Evolutionary conservation across 2,797 vertebrate species (phyloP), one percentile per base, ranked within the genome.

Genomic region (Buphagus erythrorhynchus): DNA sequence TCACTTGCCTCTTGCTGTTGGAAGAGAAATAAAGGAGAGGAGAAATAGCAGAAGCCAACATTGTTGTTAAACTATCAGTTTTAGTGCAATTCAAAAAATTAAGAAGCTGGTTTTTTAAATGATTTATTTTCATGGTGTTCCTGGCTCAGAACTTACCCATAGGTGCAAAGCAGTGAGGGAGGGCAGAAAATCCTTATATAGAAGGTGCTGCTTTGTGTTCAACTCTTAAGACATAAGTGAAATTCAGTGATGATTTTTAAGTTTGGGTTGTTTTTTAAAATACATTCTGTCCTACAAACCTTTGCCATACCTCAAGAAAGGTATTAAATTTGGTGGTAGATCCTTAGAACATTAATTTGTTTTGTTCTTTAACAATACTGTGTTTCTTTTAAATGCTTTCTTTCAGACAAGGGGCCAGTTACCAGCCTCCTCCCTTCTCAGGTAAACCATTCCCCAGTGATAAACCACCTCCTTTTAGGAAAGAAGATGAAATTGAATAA

Each of bases 401-500:
- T 97, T 98, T 87, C 98, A 99, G 99, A 99, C 62, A 99, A 99
- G 97, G 99, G 99, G 68, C 99, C 99, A 5, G 98, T 99, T 94
- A 99, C 99, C 72, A 99, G 98, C 73, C 98, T 99, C 82, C 98
- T 99, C 69, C 98, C 99, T 7, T 99, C 99, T 90, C 99, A 99
- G 96, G 98, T 99, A 82, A 99, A 99, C 93, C 97, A 98, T 19
- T 99, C 99, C 79, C 97, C 99, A 0, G 99, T 99, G 58, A 99
- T 99, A 96, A 99, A 99, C 97, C 99, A 99, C 97, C 99, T 99
- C 86, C 98, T 99, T 28, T 96, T 99, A 97, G 99, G 99, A 35
- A 99, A 98, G 91, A 99, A 98, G 95, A 98, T 98, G 79, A 98
- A 97, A 43, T 75, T 97, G 33, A 97, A 96, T 13, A 98, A 98